phyloP scores from a whole-genome alignment of 2,797 vertebrate genomes.

The Crocodylus rhombifer region DNA sequence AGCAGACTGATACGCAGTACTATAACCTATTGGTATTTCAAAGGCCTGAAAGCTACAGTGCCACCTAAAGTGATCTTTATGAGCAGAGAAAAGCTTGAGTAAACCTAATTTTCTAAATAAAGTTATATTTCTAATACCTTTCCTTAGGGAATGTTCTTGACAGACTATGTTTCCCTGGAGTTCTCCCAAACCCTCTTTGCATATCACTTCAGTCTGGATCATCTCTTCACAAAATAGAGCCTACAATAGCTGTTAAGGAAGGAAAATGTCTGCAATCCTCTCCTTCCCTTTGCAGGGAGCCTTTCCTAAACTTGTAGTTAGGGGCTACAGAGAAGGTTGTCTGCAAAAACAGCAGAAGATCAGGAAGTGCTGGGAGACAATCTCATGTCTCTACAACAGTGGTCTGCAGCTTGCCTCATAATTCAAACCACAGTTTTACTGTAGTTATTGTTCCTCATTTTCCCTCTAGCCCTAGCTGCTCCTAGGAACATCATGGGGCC shows the following conservation, averaged over 20 bases:
- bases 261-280: neutral
- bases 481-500: neutral
- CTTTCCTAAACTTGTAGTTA: neutral
- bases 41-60: no score
- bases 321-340: no score
- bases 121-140: neutral
- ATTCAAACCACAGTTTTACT: neutral
- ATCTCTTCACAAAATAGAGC: neutral
- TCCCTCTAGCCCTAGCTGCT: neutral
- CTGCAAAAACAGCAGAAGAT: neutral
- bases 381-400: neutral
- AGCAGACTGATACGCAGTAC: no score
- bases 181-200: neutral
- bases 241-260: neutral
- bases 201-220: neutral
- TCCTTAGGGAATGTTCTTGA: neutral
- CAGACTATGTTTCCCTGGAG: neutral
- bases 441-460: neutral
- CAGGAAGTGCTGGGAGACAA: neutral
- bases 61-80: no score
- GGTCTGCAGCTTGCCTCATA: neutral
- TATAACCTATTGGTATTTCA: no score
- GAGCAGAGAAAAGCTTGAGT: no score
- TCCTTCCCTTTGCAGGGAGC: rapidly evolving
- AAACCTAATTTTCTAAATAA: neutral